Base-by-base conservation (phyloP, 2,888 invertebrate species). In the Formica aserva region DNA sequence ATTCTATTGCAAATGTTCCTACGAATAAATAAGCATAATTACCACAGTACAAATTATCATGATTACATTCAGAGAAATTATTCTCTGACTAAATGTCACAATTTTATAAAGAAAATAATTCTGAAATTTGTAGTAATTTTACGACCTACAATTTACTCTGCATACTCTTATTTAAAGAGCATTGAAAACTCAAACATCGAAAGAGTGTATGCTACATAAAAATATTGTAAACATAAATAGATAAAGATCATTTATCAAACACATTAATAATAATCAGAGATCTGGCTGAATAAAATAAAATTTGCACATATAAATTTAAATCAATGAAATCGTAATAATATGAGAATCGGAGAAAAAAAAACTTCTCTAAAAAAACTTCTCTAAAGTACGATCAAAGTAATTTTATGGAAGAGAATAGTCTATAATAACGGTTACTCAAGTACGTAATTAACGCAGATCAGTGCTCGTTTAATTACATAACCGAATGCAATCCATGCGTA, bases 361-460 rank as follows among this genome's bases (percentile, higher is more conserved):
- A 22, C 22, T 22, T 22, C 22, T 22, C 0, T 22, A 22, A 22
- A 22, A 18, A 9, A 26, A 3, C 18, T 72, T 26, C 18, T 52
- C 8, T n/a, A 52, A 22, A 11, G 55, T n/a, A 11, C 55, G 11
- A 22, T 32, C 18, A 0, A 18, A 1, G 18, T 8, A 60, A 69
- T 69, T n/a, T 22, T 6, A 48, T 18, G 18, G 22, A 63, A 63
- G 35, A 48, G 11, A 9, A 13, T 45, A 60, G 60, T 71, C 60
- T 69, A 26, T 26, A 26, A 26, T 78, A 78, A 78, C 9, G 22
- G 13, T 60, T 57, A 38, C 32, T 69, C 57, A 41, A 69, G 29
- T 69, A 71, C 45, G n/a, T 67, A 69, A 78, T 78, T 71, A 60
- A 18, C 22, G 60, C 22, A 71, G 35, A 71, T 60, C 41, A 32